Evolutionary conservation across 2,797 vertebrate species (phyloP), one percentile per base, ranked within the genome.

Genomic region (Enteromius viviparus): DNA sequence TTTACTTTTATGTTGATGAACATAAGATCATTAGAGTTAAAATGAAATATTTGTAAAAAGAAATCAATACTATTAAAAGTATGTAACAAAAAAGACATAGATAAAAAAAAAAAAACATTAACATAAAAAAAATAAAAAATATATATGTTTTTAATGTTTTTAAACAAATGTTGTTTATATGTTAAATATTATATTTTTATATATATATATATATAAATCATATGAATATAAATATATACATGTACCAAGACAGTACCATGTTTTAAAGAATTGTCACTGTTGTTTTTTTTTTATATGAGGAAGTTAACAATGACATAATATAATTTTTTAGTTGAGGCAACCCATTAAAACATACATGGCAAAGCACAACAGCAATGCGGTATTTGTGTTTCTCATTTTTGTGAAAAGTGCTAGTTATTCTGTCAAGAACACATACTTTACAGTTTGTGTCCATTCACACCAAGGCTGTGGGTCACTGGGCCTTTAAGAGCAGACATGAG

Each of bases 401-500:
- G 21, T 3, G 7, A 58, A 45, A 62, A 42, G 8, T 62, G 23
- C 42, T 37, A n/a, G 70, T 32, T 53, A 74, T 19, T 76, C 55
- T 29, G n/a, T 58, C 32, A 23, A 15, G 21, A 76, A 76, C 19
- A 58, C 19, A 75, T 21, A 40, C 10, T 58, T 55, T 4, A 32
- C 71, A 74, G 26, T 34, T 11, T 1, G 37, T 64, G 17, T 32
- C 60, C 12, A 49, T 49, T 32, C 8, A 34, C 72, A 21, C 19
- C 7, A n/a, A 34, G 19, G 10, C 29, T 29, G 23, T 21, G 62
- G 55, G 81, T 75, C 45, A 53, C 87, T 82, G 64, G 76, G 40
- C 62, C 84, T 89, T 88, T 88, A 87, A 87, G 80, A 40, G 37
- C 68, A 68, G 53, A 69, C n/a, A 11, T 2, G 45, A 21, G 26